Evolutionary conservation across 2,113 vertebrate species (phyloP).

Genomic region (Cyprinodon variegatus): DNA sequence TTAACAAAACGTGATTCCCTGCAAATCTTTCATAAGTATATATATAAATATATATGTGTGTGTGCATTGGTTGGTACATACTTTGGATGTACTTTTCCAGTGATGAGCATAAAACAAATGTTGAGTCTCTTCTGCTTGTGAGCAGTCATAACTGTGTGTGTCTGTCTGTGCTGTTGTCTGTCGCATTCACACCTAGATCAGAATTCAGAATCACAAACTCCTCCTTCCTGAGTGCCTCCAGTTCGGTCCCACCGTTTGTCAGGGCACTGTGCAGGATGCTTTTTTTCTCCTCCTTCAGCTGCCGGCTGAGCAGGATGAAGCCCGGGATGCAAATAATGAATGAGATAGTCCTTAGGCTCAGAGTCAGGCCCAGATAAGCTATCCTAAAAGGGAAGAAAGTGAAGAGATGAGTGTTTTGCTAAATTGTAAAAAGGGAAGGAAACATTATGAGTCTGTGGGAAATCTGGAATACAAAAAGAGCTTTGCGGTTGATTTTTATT

Average conservation of each 20-base stretch:
- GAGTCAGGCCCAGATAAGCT: conserved; percentile 88
- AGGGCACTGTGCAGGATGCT: conserved; percentile 47
- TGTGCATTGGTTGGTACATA: conserved; percentile 20
- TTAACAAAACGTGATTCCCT: conserved; percentile 61
- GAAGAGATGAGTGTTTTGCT: neutral
- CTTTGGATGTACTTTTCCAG: neutral
- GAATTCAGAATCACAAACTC: conserved; percentile 73
- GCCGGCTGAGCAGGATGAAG: conserved; percentile 83
- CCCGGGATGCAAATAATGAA: conserved; percentile 84
- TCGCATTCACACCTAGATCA: conserved; percentile 72
- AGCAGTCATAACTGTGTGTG: conserved; percentile 85
- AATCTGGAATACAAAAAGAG: too few relatives aligned
- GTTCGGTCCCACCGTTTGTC: conserved; percentile 72
- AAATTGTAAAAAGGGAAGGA: neutral
- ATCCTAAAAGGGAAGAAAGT: conserved; percentile 71
- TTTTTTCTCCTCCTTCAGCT: conserved; percentile 67
- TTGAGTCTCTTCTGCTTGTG: neutral
- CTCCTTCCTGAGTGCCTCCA: conserved; percentile 77
- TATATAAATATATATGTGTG: conserved; percentile 18
- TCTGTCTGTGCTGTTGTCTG: conserved; percentile 81
- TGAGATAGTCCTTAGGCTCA: conserved; percentile 83
- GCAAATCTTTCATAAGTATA: conserved; percentile 40
- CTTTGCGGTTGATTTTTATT: too few relatives aligned
- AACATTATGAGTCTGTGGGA: too few relatives aligned
- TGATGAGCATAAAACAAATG: neutral